A percentile compares a stretch with the other conserved stretches of the same genome.
These are phyloP conservation scores for Muscicapa adusta DNA, from an alignment of 2,113 vertebrate species.

Conservation along the genomic window DNA sequence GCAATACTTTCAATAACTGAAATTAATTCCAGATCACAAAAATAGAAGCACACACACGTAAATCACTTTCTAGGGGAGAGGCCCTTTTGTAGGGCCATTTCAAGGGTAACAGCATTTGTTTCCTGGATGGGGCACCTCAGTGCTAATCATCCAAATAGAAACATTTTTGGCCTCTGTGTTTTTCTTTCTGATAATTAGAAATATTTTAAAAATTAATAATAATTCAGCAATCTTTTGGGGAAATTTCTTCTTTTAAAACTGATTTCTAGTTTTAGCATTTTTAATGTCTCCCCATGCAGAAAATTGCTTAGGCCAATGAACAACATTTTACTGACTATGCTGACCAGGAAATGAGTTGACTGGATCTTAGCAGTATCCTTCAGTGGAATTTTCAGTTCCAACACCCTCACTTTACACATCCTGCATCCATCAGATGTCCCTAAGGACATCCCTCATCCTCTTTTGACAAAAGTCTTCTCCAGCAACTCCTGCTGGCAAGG, in stretches of 20 bases:
- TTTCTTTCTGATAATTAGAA: background rate
- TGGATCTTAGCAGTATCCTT: background rate
- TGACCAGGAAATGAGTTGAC: background rate
- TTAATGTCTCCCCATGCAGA: background rate
- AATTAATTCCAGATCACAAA: slow-evolving; percentile 73
- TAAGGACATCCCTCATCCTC: background rate
- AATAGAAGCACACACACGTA: slow-evolving; percentile 46
- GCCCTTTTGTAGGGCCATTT: background rate
- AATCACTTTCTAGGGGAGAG: slow-evolving; percentile 39
- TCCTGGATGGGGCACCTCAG: background rate
- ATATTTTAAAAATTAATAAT: background rate
- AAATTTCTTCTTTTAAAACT: background rate
- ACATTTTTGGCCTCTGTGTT: background rate
- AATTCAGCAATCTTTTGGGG: background rate
- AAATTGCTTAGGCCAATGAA: background rate
- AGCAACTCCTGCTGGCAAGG: background rate
- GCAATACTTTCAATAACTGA: slow-evolving; percentile 66
- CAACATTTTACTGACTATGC: background rate
- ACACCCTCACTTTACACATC: background rate
- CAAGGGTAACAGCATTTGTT: background rate
- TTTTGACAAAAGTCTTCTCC: background rate
- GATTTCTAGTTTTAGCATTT: background rate
- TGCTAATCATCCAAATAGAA: background rate
- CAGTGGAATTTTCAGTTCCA: background rate
- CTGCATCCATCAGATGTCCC: background rate